Evolutionary conservation across 1,140 invertebrate genomes (phyloP).

Genomic region (Drosophila leontia): DNA sequence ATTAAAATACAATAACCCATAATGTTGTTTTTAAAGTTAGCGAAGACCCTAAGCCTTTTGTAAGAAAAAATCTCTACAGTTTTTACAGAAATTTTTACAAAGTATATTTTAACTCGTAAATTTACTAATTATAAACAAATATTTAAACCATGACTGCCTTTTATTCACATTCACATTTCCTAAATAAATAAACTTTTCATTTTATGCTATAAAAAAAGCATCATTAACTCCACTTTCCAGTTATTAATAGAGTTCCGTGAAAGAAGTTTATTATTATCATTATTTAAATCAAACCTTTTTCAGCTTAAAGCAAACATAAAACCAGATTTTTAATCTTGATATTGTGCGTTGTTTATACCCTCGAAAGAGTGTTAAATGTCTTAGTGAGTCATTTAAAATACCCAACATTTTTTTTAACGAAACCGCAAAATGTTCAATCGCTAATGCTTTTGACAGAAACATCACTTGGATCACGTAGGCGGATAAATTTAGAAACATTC

Average conservation of each 20-base stretch:
- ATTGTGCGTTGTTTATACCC: not conserved
- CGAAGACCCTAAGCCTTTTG: not conserved
- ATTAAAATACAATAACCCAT: not conserved
- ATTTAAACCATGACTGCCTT: not conserved
- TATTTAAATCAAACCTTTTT: slow-evolving; percentile 7
- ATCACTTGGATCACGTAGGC: slow-evolving; percentile 14
- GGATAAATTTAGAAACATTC: slow-evolving; percentile 32
- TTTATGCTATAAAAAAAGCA: not conserved
- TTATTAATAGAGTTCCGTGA: not conserved
- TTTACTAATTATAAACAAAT: too few relatives aligned
- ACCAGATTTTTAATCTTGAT: slow-evolving; percentile 1
- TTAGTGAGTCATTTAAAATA: slow-evolving; percentile 28
- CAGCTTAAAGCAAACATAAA: slow-evolving; percentile 2
- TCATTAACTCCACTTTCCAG: slow-evolving; percentile 8
- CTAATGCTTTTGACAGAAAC: slow-evolving; percentile 13
- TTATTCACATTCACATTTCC: not conserved
- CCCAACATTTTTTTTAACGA: slow-evolving; percentile 20
- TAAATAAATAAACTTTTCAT: not conserved
- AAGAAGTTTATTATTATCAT: not conserved
- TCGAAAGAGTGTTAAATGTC: slow-evolving; percentile 10
- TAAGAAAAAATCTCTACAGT: not conserved
- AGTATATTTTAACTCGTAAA: too few relatives aligned
- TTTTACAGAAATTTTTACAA: not conserved
- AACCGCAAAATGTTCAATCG: slow-evolving; percentile 12
- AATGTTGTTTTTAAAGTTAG: not conserved